Conservation (phyloP, 2,113 vertebrate species). For the Herpetotheres cachinnans region DNA sequence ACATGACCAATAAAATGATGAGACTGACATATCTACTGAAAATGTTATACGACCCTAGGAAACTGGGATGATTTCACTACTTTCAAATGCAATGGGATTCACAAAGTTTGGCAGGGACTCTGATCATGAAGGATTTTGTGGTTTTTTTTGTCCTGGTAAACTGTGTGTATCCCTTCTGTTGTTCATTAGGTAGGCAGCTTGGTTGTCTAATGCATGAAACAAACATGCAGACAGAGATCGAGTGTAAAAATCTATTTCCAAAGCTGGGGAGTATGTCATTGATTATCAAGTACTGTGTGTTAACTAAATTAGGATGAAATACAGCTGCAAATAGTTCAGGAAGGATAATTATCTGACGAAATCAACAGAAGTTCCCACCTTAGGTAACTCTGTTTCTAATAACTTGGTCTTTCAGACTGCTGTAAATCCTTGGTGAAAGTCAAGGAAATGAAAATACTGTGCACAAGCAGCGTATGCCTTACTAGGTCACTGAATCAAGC, state of each 20-base stretch:
- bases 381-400: neutral
- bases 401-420: neutral
- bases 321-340: neutral
- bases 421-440: neutral
- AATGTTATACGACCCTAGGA: neutral
- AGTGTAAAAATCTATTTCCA: neutral
- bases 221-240: neutral
- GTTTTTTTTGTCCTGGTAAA: neutral
- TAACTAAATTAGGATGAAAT: neutral
- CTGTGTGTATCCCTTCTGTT: neutral
- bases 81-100: neutral
- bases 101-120: neutral
- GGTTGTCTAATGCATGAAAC: neutral
- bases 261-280: neutral
- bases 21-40: neutral
- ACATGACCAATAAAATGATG: neutral
- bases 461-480: neutral
- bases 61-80: neutral
- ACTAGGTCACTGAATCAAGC: conserved; percentile 1
- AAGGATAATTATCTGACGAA: neutral
- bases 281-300: neutral
- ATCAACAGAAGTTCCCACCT: neutral
- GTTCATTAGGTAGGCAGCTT: neutral
- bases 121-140: neutral
- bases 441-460: neutral